Percentiles rank a stretch among this genome's conserved stretches.
Evolutionary conservation across 2,113 vertebrate species (phyloP).

Genomic region (Calyptomena viridis): DNA sequence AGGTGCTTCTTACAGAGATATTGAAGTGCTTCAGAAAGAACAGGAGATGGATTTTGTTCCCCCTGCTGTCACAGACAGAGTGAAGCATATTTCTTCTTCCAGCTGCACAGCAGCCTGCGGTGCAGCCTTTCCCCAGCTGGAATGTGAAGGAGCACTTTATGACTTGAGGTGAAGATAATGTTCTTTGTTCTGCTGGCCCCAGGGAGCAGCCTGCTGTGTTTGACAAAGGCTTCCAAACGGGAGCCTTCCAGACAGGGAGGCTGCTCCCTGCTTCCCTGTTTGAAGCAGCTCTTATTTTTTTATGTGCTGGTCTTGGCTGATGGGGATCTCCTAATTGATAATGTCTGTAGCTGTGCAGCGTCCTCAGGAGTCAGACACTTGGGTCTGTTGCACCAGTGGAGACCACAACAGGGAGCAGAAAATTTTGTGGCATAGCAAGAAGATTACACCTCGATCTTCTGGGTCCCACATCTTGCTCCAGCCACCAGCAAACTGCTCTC

Average conservation of each 20-base stretch:
- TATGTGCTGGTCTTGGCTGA: neutral
- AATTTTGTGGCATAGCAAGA: neutral
- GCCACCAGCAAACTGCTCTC: neutral
- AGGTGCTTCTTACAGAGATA: neutral
- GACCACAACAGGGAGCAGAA: neutral
- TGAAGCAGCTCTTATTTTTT: neutral
- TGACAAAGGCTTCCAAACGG: neutral
- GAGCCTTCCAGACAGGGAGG: neutral
- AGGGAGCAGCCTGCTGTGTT: neutral
- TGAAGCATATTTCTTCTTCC: neutral
- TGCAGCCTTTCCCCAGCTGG: neutral
- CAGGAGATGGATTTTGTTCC: neutral
- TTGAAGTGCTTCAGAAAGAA: neutral
- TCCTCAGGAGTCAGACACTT: neutral
- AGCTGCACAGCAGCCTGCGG: neutral
- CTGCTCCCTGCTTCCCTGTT: neutral
- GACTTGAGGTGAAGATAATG: neutral
- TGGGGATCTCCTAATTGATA: rapidly evolving
- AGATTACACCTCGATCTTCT: neutral
- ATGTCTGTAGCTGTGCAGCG: neutral
- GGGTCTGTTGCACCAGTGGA: neutral
- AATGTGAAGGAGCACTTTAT: neutral
- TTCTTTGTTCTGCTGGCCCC: neutral
- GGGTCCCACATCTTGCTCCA: neutral
- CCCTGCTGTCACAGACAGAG: rapidly evolving